Conservation (phyloP, 2,113 vertebrate genomes). For the Lipotes vexillifer region DNA sequence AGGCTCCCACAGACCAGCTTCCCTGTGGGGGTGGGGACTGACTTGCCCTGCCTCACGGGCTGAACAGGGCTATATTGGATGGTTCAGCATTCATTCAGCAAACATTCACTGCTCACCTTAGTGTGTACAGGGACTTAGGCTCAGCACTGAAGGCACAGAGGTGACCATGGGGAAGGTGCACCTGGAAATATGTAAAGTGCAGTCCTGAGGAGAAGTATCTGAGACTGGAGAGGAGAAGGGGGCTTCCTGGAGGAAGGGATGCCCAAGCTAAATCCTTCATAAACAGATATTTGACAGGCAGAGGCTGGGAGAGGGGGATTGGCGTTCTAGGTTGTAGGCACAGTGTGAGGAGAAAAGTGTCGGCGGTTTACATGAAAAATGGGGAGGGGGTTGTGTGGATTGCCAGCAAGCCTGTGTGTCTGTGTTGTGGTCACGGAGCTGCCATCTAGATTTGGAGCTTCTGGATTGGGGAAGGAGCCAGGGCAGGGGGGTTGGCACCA, state of each 20-base stretch:
- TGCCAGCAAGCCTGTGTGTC: not conserved
- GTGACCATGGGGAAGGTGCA: not conserved
- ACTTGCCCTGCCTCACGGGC: not conserved
- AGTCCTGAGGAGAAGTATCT: not conserved
- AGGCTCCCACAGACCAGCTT: not conserved
- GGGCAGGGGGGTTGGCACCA: rapidly evolving
- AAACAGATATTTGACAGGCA: not conserved
- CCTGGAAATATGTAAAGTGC: not conserved
- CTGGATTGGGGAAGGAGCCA: not conserved
- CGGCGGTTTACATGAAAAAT: not conserved
- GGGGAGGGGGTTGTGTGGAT: no score
- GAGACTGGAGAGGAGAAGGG: not conserved
- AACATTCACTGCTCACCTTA: not conserved
- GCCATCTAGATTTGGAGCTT: not conserved
- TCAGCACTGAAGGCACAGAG: not conserved
- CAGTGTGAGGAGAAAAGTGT: rapidly evolving
- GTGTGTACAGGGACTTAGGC: not conserved
- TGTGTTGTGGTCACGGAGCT: not conserved
- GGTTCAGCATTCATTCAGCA: not conserved
- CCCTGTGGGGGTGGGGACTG: not conserved
- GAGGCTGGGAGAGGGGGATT: not conserved
- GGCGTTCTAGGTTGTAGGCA: not conserved
- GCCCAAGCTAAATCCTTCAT: not conserved
- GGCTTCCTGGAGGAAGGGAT: not conserved
- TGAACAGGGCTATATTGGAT: not conserved